phyloP scores from a whole-genome alignment of 1,140 invertebrate genomes.

The roundworm (Caenorhabditis elegans) region WBcel235 BX284602.5:10306001-10306500 shows the following conservation, averaged over 20 bases:
- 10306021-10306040: neutral
- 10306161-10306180: too few relatives aligned
- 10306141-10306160: conserved; percentile 42
- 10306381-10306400: neutral
- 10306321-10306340: conserved; percentile 77
- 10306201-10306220: conserved; percentile 80
- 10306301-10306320: conserved; percentile 75
- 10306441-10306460: conserved; percentile 38
- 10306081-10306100: conserved; percentile 53
- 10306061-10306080: conserved; percentile 57
- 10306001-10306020: conserved; percentile 69
- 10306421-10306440: neutral
- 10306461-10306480: conserved; percentile 44
- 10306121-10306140: conserved; percentile 40
- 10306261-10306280: conserved; percentile 77
- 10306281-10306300: conserved; percentile 76
- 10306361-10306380: conserved; percentile 55
- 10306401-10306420: neutral
- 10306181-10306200: too few relatives aligned
- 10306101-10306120: conserved; percentile 53
- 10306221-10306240: conserved; percentile 75
- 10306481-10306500: neutral
- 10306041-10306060: conserved; percentile 47
- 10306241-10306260: conserved; percentile 85
- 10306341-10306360: conserved; percentile 72